Evolutionary conservation across 2,113 vertebrate species (phyloP), one percentile per base, ranked within the genome.

Genomic region (Triplophysa tibetana): DNA sequence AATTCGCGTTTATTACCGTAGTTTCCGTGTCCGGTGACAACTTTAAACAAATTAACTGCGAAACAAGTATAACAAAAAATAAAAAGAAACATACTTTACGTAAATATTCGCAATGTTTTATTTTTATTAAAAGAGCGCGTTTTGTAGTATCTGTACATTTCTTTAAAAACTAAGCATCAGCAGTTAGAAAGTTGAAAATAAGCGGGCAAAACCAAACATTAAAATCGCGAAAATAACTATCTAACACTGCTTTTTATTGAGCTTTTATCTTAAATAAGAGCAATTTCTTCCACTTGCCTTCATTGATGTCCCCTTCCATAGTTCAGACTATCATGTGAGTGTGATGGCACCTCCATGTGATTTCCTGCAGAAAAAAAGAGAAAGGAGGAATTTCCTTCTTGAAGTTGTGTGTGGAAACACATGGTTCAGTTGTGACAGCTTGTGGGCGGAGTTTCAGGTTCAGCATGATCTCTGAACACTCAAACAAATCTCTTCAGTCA

Each of bases 291-390:
- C 54, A 52, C 13, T 83, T 93, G 93, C 93, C 93, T 93, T 94
- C 93, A 88, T 86, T 92, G 85, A 94, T 90, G 85, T 91, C 92
- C 72, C 76, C 91, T 89, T 91, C 93, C 93, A 93, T 93, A 86
- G 85, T 83, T 88, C 83, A 78, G 85, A 10, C 78, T 88, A 91
- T 94, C 93, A 94, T 94, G 91, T 94, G 93, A 94, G 91, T 82
- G 23, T 81, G 50, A 84, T 77, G 85, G 89, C 88, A 90, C 87
- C 88, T 91, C 91, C 93, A 93, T 93, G 92, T 94, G 93, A 94
- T 93, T 93, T 93, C 92, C 92, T 92, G 91, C 74, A 87, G 84
- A 82, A 86, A 85, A 83, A 26, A 60, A 9, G 82, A 78, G 84
- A 86, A 77, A 73, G 76, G 24, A 61, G 87, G 85, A n/a, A 89